phyloP scores from a whole-genome alignment of 2,888 invertebrate species.

The Nemotelus pantherinus region DNA sequence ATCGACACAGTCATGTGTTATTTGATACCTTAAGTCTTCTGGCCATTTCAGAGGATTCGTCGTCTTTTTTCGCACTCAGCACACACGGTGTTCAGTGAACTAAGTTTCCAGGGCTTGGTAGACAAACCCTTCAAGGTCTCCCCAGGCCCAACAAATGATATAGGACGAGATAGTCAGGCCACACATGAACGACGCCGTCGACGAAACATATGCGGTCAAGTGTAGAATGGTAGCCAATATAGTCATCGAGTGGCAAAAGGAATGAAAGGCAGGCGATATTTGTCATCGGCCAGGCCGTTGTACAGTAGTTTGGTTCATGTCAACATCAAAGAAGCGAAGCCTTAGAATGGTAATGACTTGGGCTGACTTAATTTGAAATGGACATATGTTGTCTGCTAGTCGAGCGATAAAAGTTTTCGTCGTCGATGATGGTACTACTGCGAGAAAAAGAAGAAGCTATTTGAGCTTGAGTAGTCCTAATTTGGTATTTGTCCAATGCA shows the following conservation, averaged over 20 bases:
- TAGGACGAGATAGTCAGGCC: background rate
- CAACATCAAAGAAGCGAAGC: slow-evolving; percentile 43
- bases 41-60: slow-evolving; percentile 29
- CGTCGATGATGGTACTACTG: too few species aligned
- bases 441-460: too few species aligned
- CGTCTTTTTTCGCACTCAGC: slow-evolving; percentile 24
- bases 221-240: background rate
- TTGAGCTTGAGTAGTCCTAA: too few species aligned
- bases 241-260: background rate
- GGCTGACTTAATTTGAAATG: slow-evolving; percentile 27
- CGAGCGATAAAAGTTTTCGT: slow-evolving; percentile 33
- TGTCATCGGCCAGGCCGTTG: slow-evolving; percentile 5
- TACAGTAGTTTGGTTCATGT: slow-evolving; percentile 7
- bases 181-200: background rate
- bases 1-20: slow-evolving; percentile 31
- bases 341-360: slow-evolving; percentile 40
- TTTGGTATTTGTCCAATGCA: too few species aligned
- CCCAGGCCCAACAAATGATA: background rate
- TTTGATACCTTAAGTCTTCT: slow-evolving; percentile 40
- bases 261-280: slow-evolving; percentile 2
- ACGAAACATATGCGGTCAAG: slow-evolving; percentile 25
- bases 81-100: background rate
- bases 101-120: background rate
- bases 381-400: slow-evolving; percentile 26
- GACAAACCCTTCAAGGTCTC: slow-evolving; percentile 27